Evolutionary conservation across 2,113 vertebrate species (phyloP), one percentile per base, ranked within the genome.

Genomic region (Dermatemys mawii): DNA sequence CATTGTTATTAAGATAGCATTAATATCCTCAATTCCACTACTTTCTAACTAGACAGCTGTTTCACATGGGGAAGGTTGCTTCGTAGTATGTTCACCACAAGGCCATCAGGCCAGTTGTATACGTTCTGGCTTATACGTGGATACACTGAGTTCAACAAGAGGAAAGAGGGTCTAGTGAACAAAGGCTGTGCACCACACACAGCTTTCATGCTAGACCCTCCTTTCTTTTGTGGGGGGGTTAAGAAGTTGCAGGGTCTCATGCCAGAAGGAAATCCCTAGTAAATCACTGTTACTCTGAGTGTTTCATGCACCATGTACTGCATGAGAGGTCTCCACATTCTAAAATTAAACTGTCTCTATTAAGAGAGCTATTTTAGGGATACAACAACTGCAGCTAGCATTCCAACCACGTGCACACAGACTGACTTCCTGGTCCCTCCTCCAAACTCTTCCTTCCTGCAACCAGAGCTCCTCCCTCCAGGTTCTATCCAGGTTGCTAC

Each of bases 31-130:
- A 27, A 1, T 38, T 78, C 55, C 88, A 78, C 54, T 73, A 32
- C 5, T 83, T 92, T 84, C 60, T 57, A 79, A 90, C 53, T 83
- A 92, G 81, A 90, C 93, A 94, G 95, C 88, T 92, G 88, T 90
- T 88, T 93, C 44, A 49, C 49, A 88, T 70, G 90, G 78, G 78
- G 70, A 24, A 46, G 57, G 83, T 88, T 91, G 87, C 53, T 67
- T 76, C 35, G 12, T 6, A 3, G 38, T 32, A 44, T 22, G 51
- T 87, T 94, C 24, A 1, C 75, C 26, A 49, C 81, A 53, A 53
- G 60, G 84, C 80, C 55, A 4, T 46, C 53, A 53, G 67, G 63
- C 89, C 35, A 54, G 32, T 41, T 46, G 38, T 38, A 54, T 78
- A 13, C 0, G 10, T 60, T 19, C n/a, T 49, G 46, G 4, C 76